phyloP scores from a whole-genome alignment of 1,140 invertebrate species.

The Sycophila sp. region DNA sequence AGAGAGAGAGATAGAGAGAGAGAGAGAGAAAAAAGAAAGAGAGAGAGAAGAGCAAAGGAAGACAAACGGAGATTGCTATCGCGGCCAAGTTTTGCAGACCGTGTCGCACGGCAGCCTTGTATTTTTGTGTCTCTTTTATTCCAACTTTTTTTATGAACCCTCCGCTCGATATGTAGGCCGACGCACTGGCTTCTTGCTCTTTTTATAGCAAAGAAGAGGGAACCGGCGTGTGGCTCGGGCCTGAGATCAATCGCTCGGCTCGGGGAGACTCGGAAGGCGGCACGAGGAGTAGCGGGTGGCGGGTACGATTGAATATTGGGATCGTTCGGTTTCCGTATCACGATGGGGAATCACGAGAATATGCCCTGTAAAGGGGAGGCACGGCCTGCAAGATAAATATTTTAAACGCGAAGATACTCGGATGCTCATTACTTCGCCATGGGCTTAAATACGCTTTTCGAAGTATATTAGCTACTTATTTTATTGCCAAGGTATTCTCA shows the following conservation, averaged over 20 bases:
- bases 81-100: background rate
- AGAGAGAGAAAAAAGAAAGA: background rate
- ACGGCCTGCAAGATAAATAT: too few species aligned
- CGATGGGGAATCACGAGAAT: background rate
- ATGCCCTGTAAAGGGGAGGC: too few species aligned
- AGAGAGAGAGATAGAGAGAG: constrained; percentile 1
- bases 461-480: too few species aligned
- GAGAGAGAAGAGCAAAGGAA: constrained; percentile 15
- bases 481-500: too few species aligned
- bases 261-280: background rate
- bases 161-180: background rate
- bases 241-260: constrained; percentile 7
- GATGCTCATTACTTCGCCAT: too few species aligned
- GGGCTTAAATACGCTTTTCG: too few species aligned
- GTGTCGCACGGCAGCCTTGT: background rate
- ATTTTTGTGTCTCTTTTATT: background rate
- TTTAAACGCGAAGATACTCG: too few species aligned
- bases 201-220: background rate
- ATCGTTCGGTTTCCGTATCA: background rate
- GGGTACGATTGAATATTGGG: constrained; percentile 14
- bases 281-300: background rate
- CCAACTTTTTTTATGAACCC: background rate
- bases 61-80: background rate
- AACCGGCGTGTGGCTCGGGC: background rate
- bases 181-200: background rate